Evolutionary conservation across 1,140 invertebrate genomes (phyloP).

Genomic region (Drosophila nebulosa): DNA sequence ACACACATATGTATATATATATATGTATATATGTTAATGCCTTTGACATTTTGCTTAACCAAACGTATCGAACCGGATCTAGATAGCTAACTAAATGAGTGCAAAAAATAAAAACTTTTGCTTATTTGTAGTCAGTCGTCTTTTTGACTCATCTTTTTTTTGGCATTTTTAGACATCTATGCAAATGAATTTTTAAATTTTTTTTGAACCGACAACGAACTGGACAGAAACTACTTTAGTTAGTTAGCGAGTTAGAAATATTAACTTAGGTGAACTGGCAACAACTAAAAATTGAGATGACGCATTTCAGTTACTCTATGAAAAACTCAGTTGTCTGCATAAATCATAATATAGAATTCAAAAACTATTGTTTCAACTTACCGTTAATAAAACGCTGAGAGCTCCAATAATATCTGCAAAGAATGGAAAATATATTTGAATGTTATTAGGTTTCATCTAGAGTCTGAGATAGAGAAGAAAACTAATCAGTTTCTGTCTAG

Average conservation of each 20-base stretch:
- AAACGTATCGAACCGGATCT: conserved; percentile 70
- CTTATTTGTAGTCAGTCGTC: conserved; percentile 16
- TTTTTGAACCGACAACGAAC: no score
- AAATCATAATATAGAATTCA: no score
- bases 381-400: no score
- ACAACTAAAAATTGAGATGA: not conserved
- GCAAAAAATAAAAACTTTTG: conserved; percentile 30
- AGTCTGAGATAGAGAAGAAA: no score
- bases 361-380: no score
- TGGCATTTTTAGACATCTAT: conserved; percentile 25
- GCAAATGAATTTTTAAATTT: conserved; percentile 57
- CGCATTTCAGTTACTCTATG: not conserved
- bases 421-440: no score
- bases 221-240: not conserved
- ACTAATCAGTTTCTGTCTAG: no score
- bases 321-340: no score
- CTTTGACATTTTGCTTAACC: conserved; percentile 64
- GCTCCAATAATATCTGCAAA: no score
- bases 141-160: conserved; percentile 41
- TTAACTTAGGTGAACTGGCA: not conserved
- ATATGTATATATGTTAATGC: conserved; percentile 42
- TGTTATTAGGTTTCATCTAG: no score
- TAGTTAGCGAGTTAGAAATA: not conserved
- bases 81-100: conserved; percentile 51
- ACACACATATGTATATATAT: not conserved